Evolutionary conservation across 2,888 invertebrate species (phyloP).

Genomic region (Dione juno): DNA sequence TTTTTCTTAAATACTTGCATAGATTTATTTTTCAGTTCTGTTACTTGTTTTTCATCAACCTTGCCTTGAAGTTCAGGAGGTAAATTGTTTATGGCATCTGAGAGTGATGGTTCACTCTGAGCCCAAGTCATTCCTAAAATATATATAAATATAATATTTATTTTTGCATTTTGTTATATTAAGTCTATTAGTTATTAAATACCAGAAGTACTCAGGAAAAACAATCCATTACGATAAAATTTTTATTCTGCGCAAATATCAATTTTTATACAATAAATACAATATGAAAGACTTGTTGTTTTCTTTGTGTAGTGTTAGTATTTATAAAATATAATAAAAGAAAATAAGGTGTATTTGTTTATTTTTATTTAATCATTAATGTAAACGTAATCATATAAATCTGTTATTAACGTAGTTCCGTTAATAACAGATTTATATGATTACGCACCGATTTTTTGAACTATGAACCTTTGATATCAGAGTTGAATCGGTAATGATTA

Average conservation of each 20-base stretch:
- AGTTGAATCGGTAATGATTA: conserved; percentile 11
- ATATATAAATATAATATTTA: background rate
- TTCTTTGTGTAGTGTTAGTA: background rate
- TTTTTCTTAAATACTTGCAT: conserved; percentile 84
- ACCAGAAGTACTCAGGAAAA: background rate
- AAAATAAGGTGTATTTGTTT: background rate
- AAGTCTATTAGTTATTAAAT: background rate
- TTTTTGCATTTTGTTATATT: background rate
- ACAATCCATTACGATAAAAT: too few species aligned
- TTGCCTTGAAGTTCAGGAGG: conserved; percentile 63
- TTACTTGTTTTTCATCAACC: conserved; percentile 57
- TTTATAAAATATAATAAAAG: background rate
- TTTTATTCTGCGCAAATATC: too few species aligned
- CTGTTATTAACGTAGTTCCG: conserved; percentile 23
- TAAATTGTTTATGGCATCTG: conserved; percentile 50
- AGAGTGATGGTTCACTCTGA: conserved; percentile 48
- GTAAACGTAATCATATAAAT: conserved; percentile 11
- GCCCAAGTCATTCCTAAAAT: conserved; percentile 47
- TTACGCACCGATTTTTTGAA: conserved; percentile 25
- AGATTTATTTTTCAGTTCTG: conserved; percentile 67
- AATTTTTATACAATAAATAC: too few species aligned
- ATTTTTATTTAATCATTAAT: background rate
- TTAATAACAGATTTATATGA: too few species aligned
- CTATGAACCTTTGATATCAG: conserved; percentile 32
- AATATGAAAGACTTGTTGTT: too few species aligned